Conservation (phyloP, 2,113 vertebrate species). For the Alexandromys fortis region DNA sequence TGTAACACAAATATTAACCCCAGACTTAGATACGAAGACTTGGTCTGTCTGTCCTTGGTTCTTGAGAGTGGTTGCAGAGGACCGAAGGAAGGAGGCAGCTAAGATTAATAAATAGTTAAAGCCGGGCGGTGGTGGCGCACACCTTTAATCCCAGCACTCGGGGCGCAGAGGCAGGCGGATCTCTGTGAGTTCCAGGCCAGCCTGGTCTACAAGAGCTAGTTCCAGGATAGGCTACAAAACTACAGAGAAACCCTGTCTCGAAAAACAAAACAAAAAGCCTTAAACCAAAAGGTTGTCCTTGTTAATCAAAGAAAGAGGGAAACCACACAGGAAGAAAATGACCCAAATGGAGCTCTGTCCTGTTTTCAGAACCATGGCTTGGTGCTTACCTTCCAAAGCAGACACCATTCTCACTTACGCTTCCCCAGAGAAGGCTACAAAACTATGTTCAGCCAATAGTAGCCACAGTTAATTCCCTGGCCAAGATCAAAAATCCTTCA, state of each 20-base stretch:
- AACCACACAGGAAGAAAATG: slow-evolving; percentile 12
- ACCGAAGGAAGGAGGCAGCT: background rate
- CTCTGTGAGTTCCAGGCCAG: no score
- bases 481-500: slow-evolving; percentile 26
- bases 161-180: no score
- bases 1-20: background rate
- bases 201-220: no score
- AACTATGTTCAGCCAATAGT: slow-evolving; percentile 33
- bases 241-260: no score
- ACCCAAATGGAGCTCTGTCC: background rate
- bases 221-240: no score
- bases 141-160: no score
- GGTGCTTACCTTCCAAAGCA: background rate
- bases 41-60: background rate
- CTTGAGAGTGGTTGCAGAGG: background rate
- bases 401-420: background rate
- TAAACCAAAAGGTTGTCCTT: slow-evolving; percentile 21
- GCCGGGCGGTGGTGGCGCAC: no score
- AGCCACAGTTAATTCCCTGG: slow-evolving; percentile 47
- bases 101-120: slow-evolving; percentile 21
- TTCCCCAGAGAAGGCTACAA: slow-evolving; percentile 26
- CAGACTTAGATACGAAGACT: slow-evolving; percentile 26
- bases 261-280: background rate
- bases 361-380: background rate
- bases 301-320: background rate